Base-by-base conservation (phyloP, 2,888 invertebrate genomes). In the Euzophera pinguis region DNA sequence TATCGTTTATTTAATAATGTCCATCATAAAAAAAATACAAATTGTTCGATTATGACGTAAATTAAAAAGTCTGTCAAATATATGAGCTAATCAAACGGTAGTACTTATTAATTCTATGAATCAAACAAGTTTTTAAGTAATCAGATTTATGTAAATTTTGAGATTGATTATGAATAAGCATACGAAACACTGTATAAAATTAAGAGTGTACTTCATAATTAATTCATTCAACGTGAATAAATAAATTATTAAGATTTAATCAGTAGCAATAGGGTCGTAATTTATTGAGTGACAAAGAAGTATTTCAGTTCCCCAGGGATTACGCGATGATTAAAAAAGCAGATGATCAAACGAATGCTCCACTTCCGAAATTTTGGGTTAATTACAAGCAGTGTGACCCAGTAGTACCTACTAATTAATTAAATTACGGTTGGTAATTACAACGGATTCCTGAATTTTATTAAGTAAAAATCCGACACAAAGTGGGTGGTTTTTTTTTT, bases 331-430 rank as follows among this genome's bases (percentile, higher is more conserved):
- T 41, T 41, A 32, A 39, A 35, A 47, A 50, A 50, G 50, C 41
- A 41, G 41, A 50, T 41, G 32, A 50, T 50, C 41, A 50, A 50
- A 41, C 39, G 34, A 39, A 39, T 14, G 39, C 41, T 29, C 27
- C 32, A 41, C 38, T 50, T 41, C 41, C 50, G 13, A 32, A 27
- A 38, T 50, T 50, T 50, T 41, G 41, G 50, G 50, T 50, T 50
- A 50, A 50, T 50, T 50, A 50, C 50, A 41, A 41, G 50, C 39
- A 50, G 29, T 41, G 50, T 41, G 39, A 50, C 39, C 41, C 39
- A 50, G 32, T 41, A 41, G 32, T 41, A 41, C 29, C 41, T 32
- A 41, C 41, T 50, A 41, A 41, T 38, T 50, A 39, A 39, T 50
- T 50, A 39, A 39, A 29, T 50, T 27, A 39, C 39, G 5, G 27